A percentile compares a stretch with the other conserved stretches of the same genome.
Evolutionary conservation across 2,113 vertebrate species (phyloP).

Genomic region (Nipponia nippon): DNA sequence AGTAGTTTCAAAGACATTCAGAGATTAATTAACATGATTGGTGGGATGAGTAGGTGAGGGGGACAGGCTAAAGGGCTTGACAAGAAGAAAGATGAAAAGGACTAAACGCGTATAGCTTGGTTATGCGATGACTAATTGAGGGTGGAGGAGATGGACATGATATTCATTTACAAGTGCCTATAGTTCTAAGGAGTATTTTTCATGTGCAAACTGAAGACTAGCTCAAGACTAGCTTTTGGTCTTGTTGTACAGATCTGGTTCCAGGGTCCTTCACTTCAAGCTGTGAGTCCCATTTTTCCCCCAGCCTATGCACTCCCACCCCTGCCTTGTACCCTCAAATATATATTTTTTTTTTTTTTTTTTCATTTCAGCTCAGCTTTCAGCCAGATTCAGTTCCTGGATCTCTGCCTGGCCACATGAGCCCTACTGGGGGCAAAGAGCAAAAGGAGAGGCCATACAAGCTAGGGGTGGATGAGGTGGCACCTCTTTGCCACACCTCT

Average conservation of each 20-base stretch:
- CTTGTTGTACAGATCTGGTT: not conserved
- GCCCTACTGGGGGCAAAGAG: not conserved
- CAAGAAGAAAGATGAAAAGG: constrained; percentile 68
- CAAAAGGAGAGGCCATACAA: constrained; percentile 32
- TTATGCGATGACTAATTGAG: constrained; percentile 60
- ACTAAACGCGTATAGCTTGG: constrained; percentile 27
- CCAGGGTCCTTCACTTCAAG: not conserved
- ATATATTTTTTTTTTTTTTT: not conserved
- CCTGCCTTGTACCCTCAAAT: not conserved
- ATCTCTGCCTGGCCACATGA: not conserved
- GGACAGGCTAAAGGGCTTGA: constrained; percentile 60
- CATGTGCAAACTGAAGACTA: not conserved
- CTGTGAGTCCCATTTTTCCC: not conserved
- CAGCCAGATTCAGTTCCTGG: not conserved
- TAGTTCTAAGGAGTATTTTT: constrained; percentile 34
- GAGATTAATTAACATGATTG: constrained; percentile 69
- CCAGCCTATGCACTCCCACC: not conserved
- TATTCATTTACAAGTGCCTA: constrained; percentile 47
- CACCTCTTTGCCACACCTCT: not conserved
- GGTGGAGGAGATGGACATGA: constrained; percentile 66
- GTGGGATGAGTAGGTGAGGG: constrained; percentile 60
- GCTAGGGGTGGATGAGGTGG: constrained; percentile 13
- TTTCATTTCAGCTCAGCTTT: not conserved
- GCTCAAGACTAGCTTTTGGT: not conserved
- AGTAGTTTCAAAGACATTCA: constrained; percentile 65